These are phyloP conservation scores for Beroe forskalii DNA, from an alignment of 37 sponge, comb jelly and placozoan species.

Conservation along the genomic window DNA sequence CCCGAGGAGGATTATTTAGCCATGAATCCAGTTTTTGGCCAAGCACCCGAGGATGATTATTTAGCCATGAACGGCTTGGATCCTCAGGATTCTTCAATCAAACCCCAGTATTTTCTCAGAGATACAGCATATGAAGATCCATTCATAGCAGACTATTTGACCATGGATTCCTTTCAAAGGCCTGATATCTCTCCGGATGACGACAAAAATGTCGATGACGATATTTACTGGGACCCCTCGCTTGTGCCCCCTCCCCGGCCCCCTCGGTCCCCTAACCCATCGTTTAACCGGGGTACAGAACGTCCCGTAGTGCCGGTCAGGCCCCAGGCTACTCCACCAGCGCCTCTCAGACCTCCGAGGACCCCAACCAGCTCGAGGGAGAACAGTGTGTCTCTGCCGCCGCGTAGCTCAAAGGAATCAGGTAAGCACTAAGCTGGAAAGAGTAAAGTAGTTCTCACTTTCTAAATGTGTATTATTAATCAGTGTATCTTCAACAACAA, in stretches of 20 bases:
- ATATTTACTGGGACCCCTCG: background rate
- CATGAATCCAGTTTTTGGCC: background rate
- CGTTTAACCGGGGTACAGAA: no score
- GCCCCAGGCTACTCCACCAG: no score
- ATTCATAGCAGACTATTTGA: background rate
- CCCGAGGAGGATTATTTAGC: background rate
- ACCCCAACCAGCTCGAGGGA: no score
- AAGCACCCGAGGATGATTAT: background rate
- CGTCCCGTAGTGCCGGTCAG: no score
- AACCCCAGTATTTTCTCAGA: background rate
- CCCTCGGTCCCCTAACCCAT: no score
- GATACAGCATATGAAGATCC: background rate
- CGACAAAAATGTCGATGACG: background rate
- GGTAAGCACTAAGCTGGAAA: no score
- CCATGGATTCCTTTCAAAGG: background rate
- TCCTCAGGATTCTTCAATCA: background rate
- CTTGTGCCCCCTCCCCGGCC: background rate
- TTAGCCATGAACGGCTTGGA: background rate
- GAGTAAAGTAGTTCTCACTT: no score
- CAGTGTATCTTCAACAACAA: no score
- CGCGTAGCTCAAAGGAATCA: no score
- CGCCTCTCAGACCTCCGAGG: no score
- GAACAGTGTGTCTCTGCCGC: no score
- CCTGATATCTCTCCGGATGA: background rate
- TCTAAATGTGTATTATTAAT: no score